These are phyloP conservation scores for Danio kyathit DNA, from an alignment of 2,797 vertebrate genomes.

Conservation along the genomic window DNA sequence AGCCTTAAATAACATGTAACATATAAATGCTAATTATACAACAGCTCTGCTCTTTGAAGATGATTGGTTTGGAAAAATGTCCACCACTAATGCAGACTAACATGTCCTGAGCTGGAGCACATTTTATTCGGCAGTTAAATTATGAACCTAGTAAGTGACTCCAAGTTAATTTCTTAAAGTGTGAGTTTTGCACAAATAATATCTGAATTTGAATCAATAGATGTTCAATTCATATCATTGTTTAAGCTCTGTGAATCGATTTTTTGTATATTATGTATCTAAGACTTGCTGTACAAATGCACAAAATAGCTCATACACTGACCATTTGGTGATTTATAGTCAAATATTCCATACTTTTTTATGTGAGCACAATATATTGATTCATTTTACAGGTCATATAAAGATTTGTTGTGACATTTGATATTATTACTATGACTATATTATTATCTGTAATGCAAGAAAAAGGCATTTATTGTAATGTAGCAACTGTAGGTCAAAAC, in stretches of 20 bases:
- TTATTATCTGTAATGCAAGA: too few relatives aligned
- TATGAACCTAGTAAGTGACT: too few relatives aligned
- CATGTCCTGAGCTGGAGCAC: too few relatives aligned
- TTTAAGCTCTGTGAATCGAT: background rate
- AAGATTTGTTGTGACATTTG: slow-evolving; percentile 23
- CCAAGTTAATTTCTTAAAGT: too few relatives aligned
- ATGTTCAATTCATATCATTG: background rate
- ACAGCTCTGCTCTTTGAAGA: background rate
- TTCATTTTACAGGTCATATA: slow-evolving; percentile 12
- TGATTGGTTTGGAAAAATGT: too few relatives aligned
- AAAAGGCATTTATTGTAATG: slow-evolving; percentile 36
- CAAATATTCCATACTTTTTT: background rate
- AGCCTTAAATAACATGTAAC: slow-evolving; percentile 12
- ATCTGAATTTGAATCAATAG: background rate
- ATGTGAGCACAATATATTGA: slow-evolving; percentile 10
- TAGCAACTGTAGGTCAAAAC: slow-evolving; percentile 31
- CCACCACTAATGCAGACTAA: too few relatives aligned
- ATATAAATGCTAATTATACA: slow-evolving; percentile 17
- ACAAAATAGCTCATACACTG: background rate
- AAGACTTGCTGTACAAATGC: slow-evolving; percentile 7
- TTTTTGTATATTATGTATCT: background rate
- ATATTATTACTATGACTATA: slow-evolving; percentile 6
- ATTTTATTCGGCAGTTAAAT: too few relatives aligned
- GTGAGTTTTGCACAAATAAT: too few relatives aligned
- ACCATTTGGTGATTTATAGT: background rate